Base-by-base conservation (phyloP, 1,140 invertebrate species). In the Maniola jurtina region DNA sequence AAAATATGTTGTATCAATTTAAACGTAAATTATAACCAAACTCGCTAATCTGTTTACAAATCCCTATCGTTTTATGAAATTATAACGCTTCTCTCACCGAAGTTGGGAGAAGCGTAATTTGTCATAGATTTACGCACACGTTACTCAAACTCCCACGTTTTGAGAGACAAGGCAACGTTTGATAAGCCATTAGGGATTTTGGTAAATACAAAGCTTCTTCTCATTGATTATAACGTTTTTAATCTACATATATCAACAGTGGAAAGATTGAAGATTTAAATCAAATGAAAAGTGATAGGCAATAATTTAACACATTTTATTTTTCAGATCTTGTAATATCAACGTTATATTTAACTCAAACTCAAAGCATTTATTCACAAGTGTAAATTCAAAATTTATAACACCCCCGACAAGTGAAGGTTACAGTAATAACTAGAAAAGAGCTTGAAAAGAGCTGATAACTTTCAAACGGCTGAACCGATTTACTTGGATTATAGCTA, bases 171-270 rank as follows among this genome's bases (percentile, higher is more conserved):
- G 61, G 33, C 61, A 63, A 64, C 71, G 61, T 64, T 66, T 64
- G 66, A 68, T 69, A 69, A 69, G 55, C 56, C 66, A 69, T 72
- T 69, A 68, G 64, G 67, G 71, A 66, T 64, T 68, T 69, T 11
- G 59, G 59, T 63, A 56, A 62, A 65, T 40, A 63, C 62, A 71
- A 71, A 58, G 48, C 61, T 34, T 34, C 52, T 34, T 25, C 10
- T 67, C 54, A 9, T 13, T 52, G 14, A 55, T 62, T 48, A 45
- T 56, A 64, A 58, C 42, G 35, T 54, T 16, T 52, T 25, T 25
- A 8, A 50, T n/a, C n/a, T n/a, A n/a, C n/a, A 42, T 11, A 36
- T 11, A 11, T 42, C 40, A 6, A 3, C 40, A 6, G 40, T 6
- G 10, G 11, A 42, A 42, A 9, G 6, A 42, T 42, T 42, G 6